Evolutionary conservation across 2,888 invertebrate genomes (phyloP).

Genomic region (Sicus ferrugineus): DNA sequence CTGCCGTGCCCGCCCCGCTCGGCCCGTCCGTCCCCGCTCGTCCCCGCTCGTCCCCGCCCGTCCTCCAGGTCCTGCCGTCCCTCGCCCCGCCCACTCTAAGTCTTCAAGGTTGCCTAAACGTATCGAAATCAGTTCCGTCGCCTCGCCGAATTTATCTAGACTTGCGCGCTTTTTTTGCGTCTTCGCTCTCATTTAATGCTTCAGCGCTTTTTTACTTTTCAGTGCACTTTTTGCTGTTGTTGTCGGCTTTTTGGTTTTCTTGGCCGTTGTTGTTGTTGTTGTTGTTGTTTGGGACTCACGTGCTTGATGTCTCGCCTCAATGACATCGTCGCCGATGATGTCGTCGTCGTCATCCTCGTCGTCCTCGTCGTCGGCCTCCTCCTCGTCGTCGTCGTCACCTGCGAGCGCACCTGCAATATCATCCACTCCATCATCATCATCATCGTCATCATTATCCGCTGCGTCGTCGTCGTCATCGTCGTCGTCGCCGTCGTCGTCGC

Average conservation of each 20-base stretch:
- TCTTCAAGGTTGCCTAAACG: neutral
- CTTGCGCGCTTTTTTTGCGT: constrained; percentile 25
- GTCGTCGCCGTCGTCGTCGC: constrained; percentile 66
- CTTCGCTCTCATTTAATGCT: constrained; percentile 47
- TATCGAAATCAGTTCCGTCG: constrained; percentile 13
- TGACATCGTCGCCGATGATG: constrained; percentile 70
- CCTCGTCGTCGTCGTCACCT: constrained; percentile 73
- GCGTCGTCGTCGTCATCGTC: constrained; percentile 75
- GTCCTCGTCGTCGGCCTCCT: constrained; percentile 69
- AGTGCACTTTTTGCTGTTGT: constrained; percentile 52
- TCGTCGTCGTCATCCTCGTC: constrained; percentile 74
- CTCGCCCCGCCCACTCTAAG: neutral
- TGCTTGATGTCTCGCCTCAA: constrained; percentile 74
- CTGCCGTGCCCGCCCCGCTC: too few relatives aligned
- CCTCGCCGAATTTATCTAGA: neutral
- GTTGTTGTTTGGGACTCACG: constrained; percentile 83
- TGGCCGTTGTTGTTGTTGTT: constrained; percentile 48
- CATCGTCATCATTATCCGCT: constrained; percentile 65
- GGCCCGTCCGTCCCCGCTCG: neutral
- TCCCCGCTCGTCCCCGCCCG: too few relatives aligned
- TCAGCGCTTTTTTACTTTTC: constrained; percentile 60
- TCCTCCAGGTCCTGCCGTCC: neutral
- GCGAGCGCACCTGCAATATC: constrained; percentile 73
- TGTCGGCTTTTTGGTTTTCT: constrained; percentile 57
- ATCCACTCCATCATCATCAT: constrained; percentile 68